Evolutionary conservation across 1,140 invertebrate genomes (phyloP).

Genomic region (Danaus plexippus): DNA sequence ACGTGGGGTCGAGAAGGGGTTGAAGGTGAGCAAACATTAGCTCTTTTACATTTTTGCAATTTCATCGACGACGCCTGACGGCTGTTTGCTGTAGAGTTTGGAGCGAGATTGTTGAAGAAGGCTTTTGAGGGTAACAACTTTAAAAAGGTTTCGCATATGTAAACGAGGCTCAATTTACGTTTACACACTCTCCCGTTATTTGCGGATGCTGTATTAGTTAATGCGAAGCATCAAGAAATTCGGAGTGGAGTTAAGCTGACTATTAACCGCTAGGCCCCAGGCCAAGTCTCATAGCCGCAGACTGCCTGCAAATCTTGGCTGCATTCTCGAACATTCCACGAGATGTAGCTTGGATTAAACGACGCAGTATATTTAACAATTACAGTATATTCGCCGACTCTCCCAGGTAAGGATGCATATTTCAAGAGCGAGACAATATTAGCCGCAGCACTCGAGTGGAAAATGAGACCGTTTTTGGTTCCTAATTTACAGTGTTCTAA

Average conservation of each 20-base stretch:
- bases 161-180: conserved; percentile 51
- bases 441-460: conserved; percentile 56
- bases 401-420: conserved; percentile 65
- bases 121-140: conserved; percentile 44
- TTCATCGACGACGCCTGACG: conserved; percentile 61
- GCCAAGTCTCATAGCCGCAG: conserved; percentile 56
- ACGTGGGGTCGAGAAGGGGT: conserved; percentile 67
- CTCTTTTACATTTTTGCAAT: conserved; percentile 72
- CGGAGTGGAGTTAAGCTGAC: conserved; percentile 39
- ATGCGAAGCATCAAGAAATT: conserved; percentile 32
- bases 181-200: conserved; percentile 29
- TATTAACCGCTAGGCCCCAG: conserved; percentile 59
- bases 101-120: conserved; percentile 35
- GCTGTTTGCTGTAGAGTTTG: conserved; percentile 49
- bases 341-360: conserved; percentile 65
- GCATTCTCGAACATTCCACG: conserved; percentile 66
- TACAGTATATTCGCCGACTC: conserved; percentile 56
- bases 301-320: conserved; percentile 66
- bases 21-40: conserved; percentile 72
- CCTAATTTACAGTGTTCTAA: conserved; percentile 61
- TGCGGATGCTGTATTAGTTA: conserved; percentile 17
- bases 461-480: conserved; percentile 67
- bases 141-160: conserved; percentile 45
- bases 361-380: conserved; percentile 64
- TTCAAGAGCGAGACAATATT: conserved; percentile 66